Evolutionary conservation across 2,797 vertebrate species (phyloP).

Genomic region (Mus spretus): DNA sequence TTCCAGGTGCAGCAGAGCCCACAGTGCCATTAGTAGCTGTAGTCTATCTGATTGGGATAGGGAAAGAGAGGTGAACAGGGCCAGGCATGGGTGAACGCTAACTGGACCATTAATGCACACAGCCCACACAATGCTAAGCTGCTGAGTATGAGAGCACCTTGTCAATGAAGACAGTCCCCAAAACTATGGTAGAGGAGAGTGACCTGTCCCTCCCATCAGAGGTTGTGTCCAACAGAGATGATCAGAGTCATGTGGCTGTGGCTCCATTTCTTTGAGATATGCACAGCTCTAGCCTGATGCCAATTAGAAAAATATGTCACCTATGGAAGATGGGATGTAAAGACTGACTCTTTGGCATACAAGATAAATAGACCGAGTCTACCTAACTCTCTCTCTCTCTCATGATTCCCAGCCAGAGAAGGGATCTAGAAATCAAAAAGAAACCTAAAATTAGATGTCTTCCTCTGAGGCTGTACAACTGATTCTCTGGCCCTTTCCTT

Average conservation of each 20-base stretch:
- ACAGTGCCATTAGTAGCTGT: not conserved
- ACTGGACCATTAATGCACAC: not conserved
- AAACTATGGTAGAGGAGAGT: not conserved
- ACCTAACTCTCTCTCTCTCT: not conserved
- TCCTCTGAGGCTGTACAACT: not conserved
- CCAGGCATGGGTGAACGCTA: not conserved
- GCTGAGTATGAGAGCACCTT: not conserved
- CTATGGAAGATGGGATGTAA: not conserved
- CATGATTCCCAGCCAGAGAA: not conserved
- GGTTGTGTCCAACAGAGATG: not conserved
- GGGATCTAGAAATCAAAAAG: not conserved
- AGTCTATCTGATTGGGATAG: not conserved
- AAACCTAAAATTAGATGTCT: not conserved
- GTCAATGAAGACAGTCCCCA: not conserved
- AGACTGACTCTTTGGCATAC: not conserved
- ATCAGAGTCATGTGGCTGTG: not conserved
- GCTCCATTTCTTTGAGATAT: not conserved
- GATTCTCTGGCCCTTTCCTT: not conserved
- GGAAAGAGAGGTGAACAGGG: not conserved
- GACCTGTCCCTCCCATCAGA: not conserved
- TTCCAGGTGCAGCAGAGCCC: rapidly evolving
- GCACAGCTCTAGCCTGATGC: not conserved
- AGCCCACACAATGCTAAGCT: rapidly evolving
- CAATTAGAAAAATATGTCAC: not conserved
- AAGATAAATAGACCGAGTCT: too few species aligned